phyloP scores from a whole-genome alignment of 2,113 vertebrate genomes.

The Gambusia holbrooki region DNA sequence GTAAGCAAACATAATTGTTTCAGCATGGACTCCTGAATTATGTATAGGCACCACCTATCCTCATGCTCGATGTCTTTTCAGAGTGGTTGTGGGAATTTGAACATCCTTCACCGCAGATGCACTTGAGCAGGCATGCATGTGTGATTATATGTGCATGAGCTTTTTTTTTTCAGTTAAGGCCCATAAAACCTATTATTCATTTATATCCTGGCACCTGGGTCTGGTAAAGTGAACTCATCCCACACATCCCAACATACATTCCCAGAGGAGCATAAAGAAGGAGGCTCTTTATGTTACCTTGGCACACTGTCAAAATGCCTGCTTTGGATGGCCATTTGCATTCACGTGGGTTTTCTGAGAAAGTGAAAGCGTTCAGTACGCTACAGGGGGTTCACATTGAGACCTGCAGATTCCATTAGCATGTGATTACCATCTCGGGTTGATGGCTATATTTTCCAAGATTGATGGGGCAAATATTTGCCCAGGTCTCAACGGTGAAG shows the following conservation, averaged over 20 bases:
- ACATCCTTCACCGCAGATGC: conserved; percentile 74
- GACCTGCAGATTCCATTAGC: conserved; percentile 71
- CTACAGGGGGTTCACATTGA: conserved; percentile 68
- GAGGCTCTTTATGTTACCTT: conserved; percentile 75
- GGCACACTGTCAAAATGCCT: conserved; percentile 73
- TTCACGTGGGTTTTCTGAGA: conserved; percentile 73
- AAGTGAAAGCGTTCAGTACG: conserved; percentile 70
- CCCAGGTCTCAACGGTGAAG: conserved; percentile 66
- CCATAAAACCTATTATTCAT: conserved; percentile 78
- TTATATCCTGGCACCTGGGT: conserved; percentile 78
- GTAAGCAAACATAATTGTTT: conserved; percentile 78
- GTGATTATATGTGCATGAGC: conserved; percentile 65
- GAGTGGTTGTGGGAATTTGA: conserved; percentile 76
- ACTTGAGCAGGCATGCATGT: conserved; percentile 65
- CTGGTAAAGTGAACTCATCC: conserved; percentile 78
- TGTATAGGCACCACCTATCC: conserved; percentile 77
- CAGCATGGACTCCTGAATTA: conserved; percentile 76
- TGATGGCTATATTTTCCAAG: conserved; percentile 79
- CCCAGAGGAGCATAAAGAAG: conserved; percentile 76
- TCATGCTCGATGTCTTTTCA: conserved; percentile 74
- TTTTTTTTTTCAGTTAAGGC: conserved; percentile 51
- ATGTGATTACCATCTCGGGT: conserved; percentile 76
- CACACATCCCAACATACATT: conserved; percentile 74
- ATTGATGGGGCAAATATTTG: conserved; percentile 81
- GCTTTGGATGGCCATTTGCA: conserved; percentile 76